Conservation (phyloP, 2,113 vertebrate genomes). For the Ailurus styani region DNA sequence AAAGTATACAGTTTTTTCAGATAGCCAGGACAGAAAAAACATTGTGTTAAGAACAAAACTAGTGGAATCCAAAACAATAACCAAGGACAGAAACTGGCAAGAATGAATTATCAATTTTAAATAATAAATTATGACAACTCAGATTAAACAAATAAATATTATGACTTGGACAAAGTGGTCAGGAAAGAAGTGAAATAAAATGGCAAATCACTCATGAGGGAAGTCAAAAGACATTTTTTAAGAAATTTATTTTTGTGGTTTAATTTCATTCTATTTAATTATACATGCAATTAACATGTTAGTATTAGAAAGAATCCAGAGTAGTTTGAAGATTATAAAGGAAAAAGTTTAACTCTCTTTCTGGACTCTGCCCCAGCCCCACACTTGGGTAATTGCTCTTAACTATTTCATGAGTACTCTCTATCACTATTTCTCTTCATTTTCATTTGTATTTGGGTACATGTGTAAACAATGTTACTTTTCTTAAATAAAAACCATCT, state of each 20-base stretch:
- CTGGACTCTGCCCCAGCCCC: neutral
- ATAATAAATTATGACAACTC: neutral
- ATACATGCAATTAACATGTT: neutral
- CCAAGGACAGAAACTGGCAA: neutral
- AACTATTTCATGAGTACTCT: neutral
- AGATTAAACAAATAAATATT: neutral
- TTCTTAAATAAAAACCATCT: neutral
- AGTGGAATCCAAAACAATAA: neutral
- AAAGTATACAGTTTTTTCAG: neutral
- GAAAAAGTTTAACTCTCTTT: neutral
- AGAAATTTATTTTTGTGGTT: neutral
- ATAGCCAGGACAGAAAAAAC: neutral
- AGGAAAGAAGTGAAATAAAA: neutral
- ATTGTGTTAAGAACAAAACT: neutral
- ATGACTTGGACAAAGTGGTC: neutral
- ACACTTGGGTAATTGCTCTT: neutral
- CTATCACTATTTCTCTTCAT: neutral
- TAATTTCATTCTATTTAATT: neutral
- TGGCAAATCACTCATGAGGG: neutral
- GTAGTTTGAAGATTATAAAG: neutral
- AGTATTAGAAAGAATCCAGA: neutral
- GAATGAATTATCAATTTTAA: neutral
- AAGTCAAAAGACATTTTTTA: neutral
- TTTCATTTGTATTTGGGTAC: neutral
- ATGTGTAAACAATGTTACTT: neutral